Evolutionary conservation across 2,888 invertebrate species (phyloP), one percentile per base, ranked within the genome.

Genomic region (Phymatocera aterrima): DNA sequence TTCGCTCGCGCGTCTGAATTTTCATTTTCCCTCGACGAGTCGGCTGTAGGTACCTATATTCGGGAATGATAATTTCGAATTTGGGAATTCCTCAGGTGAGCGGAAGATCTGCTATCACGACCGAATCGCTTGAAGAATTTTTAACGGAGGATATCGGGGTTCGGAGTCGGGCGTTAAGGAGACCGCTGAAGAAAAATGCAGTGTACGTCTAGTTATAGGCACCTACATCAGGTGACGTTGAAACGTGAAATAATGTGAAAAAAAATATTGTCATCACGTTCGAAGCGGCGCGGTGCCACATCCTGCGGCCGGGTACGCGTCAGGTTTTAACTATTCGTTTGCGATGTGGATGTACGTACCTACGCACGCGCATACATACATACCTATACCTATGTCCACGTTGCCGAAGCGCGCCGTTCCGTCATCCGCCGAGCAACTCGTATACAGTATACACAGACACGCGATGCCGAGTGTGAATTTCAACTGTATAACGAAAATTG

Each of bases 241-340:
- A 64, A 64, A 64, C 37, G 37, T 15, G 61, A 5, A 37, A 64
- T 10, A 43, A 43, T 10, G 12, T 10, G 0, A 6, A 64, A 64
- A 64, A 34, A 37, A 64, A 31, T 51, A 72, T 72, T 72, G 72
- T 54, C 72, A 54, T 72, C 72, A 72, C 72, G 72, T 72, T 8
- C 48, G 12, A 72, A 12, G 43, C 28, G 24, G 10, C 5, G 28
- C 68, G 68, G 46, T 68, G 21, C 51, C 72, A 51, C 72, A 72
- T 72, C 72, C 72, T 72, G 72, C n/a, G n/a, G n/a, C 34, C 72
- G 18, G 48, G 31, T 43, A 54, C 72, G 72, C 72, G 51, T 72
- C 51, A 21, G 51, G 51, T 51, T 72, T 54, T 72, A 72, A 72
- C 72, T 48, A 72, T 72, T 72, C 21, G 31, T 18, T 72, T 72